Evolutionary conservation across 2,888 invertebrate species (phyloP).

Genomic region (Stenotaenia linearis): DNA sequence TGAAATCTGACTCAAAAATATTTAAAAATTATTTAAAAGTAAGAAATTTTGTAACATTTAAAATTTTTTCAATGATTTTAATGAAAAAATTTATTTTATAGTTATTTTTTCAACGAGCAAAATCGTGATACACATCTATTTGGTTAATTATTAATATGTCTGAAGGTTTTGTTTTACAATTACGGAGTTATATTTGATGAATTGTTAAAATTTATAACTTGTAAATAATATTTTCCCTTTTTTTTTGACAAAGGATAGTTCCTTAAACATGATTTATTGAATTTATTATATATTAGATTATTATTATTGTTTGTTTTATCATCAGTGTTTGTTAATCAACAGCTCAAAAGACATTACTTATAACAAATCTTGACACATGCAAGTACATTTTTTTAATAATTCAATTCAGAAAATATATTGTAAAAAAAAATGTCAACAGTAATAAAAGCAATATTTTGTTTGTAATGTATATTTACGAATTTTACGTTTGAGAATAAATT

Average conservation of each 20-base stretch:
- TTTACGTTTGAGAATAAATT: not conserved
- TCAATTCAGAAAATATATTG: not conserved
- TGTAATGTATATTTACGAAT: not conserved
- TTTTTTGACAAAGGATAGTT: not conserved
- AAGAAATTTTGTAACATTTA: slow-evolving; percentile 35
- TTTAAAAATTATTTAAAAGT: slow-evolving; percentile 52
- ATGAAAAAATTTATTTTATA: slow-evolving; percentile 29
- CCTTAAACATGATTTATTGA: not conserved
- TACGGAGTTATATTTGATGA: not conserved
- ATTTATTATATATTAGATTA: not conserved
- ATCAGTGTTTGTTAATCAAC: too few species aligned
- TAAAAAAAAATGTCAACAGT: not conserved
- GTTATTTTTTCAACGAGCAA: slow-evolving; percentile 37
- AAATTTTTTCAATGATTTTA: not conserved
- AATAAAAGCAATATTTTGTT: slow-evolving; percentile 8
- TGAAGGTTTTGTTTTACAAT: too few species aligned
- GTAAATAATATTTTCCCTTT: not conserved
- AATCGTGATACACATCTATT: slow-evolving; percentile 29
- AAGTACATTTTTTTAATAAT: not conserved
- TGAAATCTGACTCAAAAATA: slow-evolving; percentile 48
- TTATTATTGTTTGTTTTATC: not conserved
- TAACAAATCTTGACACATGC: not conserved
- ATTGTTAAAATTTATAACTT: not conserved
- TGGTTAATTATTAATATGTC: not conserved
- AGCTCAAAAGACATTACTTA: not conserved